Conservation (phyloP, 2,888 invertebrate species). For the Xestia c-nigrum region DNA sequence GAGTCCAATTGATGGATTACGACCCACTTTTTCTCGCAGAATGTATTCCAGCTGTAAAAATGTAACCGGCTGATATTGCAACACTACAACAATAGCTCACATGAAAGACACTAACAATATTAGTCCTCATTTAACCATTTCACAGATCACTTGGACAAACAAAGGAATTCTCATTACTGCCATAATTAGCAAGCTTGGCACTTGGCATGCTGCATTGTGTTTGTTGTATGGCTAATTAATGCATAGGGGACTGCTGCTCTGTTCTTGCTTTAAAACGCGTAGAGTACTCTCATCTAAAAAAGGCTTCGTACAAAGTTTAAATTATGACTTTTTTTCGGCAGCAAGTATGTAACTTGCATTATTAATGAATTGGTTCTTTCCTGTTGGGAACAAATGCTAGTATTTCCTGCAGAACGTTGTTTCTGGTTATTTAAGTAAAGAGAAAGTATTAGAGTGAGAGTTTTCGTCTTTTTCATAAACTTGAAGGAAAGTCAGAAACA, state of each 20-base stretch:
- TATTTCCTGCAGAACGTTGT: neutral
- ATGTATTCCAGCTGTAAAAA: neutral
- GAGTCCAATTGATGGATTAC: neutral
- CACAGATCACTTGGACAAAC: slow-evolving; percentile 27
- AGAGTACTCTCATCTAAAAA: neutral
- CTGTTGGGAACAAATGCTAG: neutral
- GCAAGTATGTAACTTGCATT: neutral
- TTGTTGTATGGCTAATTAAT: slow-evolving; percentile 37
- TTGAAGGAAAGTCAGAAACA: neutral
- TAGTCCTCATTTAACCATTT: neutral
- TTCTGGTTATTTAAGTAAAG: neutral
- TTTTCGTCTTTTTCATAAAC: neutral
- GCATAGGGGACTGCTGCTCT: neutral
- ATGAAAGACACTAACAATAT: neutral
- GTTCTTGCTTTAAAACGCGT: neutral
- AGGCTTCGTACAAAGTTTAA: neutral
- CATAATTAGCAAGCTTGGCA: slow-evolving; percentile 32
- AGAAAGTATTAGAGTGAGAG: neutral
- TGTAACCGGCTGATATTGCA: neutral
- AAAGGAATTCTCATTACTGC: slow-evolving; percentile 38
- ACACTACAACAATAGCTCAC: neutral
- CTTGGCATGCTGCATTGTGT: slow-evolving; percentile 33
- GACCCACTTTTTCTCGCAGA: neutral
- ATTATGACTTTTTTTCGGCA: neutral
- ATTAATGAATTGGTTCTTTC: neutral